Evolutionary conservation across 1,140 invertebrate species (phyloP).

Genomic region (Drosophila malerkotliana): DNA sequence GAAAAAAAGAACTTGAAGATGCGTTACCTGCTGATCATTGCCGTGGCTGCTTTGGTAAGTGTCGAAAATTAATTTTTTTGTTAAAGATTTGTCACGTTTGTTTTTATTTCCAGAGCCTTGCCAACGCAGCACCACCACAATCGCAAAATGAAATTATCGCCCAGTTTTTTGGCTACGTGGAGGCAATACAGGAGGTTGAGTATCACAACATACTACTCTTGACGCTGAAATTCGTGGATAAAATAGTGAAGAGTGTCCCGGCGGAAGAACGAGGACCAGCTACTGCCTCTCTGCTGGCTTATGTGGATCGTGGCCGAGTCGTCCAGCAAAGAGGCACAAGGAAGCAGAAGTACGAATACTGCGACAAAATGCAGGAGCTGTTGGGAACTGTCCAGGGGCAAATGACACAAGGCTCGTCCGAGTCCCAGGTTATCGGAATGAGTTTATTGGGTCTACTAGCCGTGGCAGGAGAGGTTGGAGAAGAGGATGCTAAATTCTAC

Average conservation of each 20-base stretch:
- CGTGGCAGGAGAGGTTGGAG: background rate
- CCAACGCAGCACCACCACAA: background rate
- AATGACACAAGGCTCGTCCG: background rate
- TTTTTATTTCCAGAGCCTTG: background rate
- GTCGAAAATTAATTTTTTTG: background rate
- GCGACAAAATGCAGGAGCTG: background rate
- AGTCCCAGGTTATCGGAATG: background rate
- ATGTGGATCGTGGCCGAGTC: background rate
- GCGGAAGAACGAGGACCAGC: slow-evolving; percentile 7
- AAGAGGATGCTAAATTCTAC: slow-evolving; percentile 18
- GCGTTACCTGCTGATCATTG: background rate
- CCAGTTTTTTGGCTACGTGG: slow-evolving; percentile 19
- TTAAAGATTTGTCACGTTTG: background rate
- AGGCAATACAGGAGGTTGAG: slow-evolving; percentile 7
- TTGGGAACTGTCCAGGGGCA: background rate
- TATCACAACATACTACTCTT: background rate
- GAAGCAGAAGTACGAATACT: slow-evolving; percentile 5
- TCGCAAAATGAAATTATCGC: slow-evolving; percentile 12
- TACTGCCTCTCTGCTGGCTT: background rate
- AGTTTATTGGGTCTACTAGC: background rate
- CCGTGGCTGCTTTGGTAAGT: slow-evolving; percentile 10
- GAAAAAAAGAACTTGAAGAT: background rate
- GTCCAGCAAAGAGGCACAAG: background rate
- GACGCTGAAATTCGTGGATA: background rate
- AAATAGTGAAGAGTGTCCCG: slow-evolving; percentile 6